Evolutionary conservation across 2,888 invertebrate species (phyloP), one percentile per base, ranked within the genome.

Genomic region (Drosophila emarginata): DNA sequence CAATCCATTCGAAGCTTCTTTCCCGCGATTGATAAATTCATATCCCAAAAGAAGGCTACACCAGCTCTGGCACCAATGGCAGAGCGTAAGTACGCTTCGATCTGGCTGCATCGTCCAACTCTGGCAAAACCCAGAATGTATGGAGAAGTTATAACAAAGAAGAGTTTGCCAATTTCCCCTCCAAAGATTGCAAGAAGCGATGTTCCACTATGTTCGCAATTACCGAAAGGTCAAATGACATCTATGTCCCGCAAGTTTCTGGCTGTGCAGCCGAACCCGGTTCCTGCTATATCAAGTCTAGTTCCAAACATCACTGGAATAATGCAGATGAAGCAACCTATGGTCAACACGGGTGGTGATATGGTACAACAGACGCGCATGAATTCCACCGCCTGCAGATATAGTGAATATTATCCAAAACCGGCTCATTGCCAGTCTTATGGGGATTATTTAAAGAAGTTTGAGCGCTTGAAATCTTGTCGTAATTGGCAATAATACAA

Each of bases 341-440:
- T 12, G 45, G 21, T 21, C 45, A 45, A 45, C 12, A 18, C 4
- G 11, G 6, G 11, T 21, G 45, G 11, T 11, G 0, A 9, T 18
- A 26, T 52, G 52, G n/a, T 4, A 0, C 52, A 52, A 3, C 52
- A 52, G 6, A 23, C 11, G n/a, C 52, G 52, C 52, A 21, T 52
- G 52, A 21, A 52, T 11, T 21, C 52, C 52, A 52, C 52, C 23
- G 12, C 26, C 26, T 12, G 52, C n/a, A 52, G 52, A 28, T 28
- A 52, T 14, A 14, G 52, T 23, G 26, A 23, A 52, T 26, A 28
- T 26, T 26, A 14, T n/a, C 52, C 52, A 26, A 28, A 26, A 28
- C 23, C 52, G 14, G 45, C 28, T 7, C 52, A 52, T 26, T 51
- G 61, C 52, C n/a, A 51, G 45, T 11, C 45, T 9, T 23, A 58